Evolutionary conservation across 2,797 vertebrate genomes (phyloP).

Genomic region (Pseudochaenichthys georgianus): DNA sequence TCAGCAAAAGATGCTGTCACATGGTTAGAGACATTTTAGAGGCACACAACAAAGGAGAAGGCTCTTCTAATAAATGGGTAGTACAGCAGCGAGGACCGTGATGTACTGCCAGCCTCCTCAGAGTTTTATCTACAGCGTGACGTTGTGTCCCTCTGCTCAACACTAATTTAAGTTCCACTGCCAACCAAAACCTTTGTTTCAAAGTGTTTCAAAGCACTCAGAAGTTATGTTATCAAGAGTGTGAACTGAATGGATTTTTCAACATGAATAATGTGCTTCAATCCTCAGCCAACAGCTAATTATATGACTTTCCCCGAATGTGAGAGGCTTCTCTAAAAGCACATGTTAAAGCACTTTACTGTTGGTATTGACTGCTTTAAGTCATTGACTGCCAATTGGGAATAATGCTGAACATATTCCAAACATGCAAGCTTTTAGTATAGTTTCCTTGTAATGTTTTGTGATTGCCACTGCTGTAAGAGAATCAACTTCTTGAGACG

Average conservation of each 20-base stretch:
- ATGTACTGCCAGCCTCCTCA: constrained; percentile 4
- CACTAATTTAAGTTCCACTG: constrained; percentile 29
- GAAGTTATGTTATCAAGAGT: constrained; percentile 15
- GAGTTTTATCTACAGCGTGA: constrained; percentile 7
- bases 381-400: not conserved
- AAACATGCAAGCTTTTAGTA: not conserved
- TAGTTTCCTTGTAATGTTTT: not conserved
- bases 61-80: constrained; percentile 35
- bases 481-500: not conserved
- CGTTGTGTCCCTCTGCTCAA: constrained; percentile 1
- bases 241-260: constrained; percentile 17
- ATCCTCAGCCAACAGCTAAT: not conserved
- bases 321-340: not conserved
- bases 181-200: constrained; percentile 23
- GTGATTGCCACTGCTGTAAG: not conserved
- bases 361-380: not conserved
- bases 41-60: constrained; percentile 14
- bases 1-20: constrained; percentile 33
- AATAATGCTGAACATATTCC: not conserved
- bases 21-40: constrained; percentile 24
- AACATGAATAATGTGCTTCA: constrained; percentile 13
- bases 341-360: not conserved
- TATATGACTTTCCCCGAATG: not conserved
- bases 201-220: constrained; percentile 20
- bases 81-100: constrained; percentile 16